Conservation (phyloP, 2,888 invertebrate species). For the Euplexia lucipara region DNA sequence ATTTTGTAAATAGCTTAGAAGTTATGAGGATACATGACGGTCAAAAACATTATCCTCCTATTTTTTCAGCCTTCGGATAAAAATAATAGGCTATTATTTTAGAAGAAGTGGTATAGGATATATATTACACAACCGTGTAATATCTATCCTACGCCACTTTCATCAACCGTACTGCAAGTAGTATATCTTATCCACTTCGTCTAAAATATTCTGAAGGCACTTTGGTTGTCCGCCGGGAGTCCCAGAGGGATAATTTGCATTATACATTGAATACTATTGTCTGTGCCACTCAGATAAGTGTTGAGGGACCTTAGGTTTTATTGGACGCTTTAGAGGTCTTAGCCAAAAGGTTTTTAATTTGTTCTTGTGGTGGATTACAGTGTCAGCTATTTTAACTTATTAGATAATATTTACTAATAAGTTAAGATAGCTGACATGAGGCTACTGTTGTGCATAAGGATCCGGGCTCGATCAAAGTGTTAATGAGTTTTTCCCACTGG, state of each 20-base stretch:
- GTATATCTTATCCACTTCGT: conserved; percentile 53
- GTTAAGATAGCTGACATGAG: too few species aligned
- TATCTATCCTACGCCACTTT: conserved; percentile 30
- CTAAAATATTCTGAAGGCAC: conserved; percentile 50
- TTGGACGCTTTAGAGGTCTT: conserved; percentile 43
- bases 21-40: too few species aligned
- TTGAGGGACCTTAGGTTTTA: conserved; percentile 44
- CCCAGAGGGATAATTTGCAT: conserved; percentile 61
- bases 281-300: conserved; percentile 51
- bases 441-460: too few species aligned
- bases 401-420: too few species aligned
- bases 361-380: neutral
- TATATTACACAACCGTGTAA: too few species aligned
- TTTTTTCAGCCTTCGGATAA: too few species aligned
- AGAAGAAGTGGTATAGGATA: too few species aligned
- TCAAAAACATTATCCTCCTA: too few species aligned
- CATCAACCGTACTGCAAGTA: conserved; percentile 8
- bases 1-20: too few species aligned
- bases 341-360: conserved; percentile 23
- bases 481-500: too few species aligned
- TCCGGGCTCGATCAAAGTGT: too few species aligned
- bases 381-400: neutral
- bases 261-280: conserved; percentile 62
- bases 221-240: conserved; percentile 36
- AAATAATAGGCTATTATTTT: too few species aligned